Percentiles rank a stretch among this genome's conserved stretches.
phyloP scores from a whole-genome alignment of 2,888 invertebrate genomes.

The Tortrix viridana region DNA sequence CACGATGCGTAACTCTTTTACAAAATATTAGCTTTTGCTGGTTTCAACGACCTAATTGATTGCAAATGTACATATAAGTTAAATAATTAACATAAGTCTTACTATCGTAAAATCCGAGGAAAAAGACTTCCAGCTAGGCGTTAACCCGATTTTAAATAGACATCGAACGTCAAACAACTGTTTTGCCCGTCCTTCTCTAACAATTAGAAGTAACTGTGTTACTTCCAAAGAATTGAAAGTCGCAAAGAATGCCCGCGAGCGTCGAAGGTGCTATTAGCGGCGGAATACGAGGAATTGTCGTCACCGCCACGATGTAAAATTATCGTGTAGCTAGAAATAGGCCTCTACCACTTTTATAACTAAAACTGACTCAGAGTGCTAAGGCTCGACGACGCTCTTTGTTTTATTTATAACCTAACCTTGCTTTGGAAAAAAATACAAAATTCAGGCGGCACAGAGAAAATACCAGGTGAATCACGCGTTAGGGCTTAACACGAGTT shows the following conservation, averaged over 20 bases:
- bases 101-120: background rate
- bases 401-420: conserved; percentile 34
- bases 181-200: conserved; percentile 1
- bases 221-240: conserved; percentile 22
- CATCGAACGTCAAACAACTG: conserved; percentile 8
- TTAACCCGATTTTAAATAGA: background rate
- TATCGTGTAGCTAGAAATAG: conserved; percentile 45
- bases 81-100: too few relatives aligned
- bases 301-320: conserved; percentile 43
- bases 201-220: conserved; percentile 18
- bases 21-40: too few relatives aligned
- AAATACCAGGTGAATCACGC: conserved; percentile 18
- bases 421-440: conserved; percentile 11
- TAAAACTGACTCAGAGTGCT: conserved; percentile 49
- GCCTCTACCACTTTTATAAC: conserved; percentile 41
- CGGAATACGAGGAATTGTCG: conserved; percentile 45
- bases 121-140: background rate
- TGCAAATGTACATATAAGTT: too few relatives aligned
- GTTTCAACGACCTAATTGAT: too few relatives aligned
- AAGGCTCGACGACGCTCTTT: conserved; percentile 32
- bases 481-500: conserved; percentile 1
- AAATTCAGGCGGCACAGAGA: background rate
- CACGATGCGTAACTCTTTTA: background rate
- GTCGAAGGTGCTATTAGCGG: conserved; percentile 22
- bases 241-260: conserved; percentile 16